Evolutionary conservation across 2,797 vertebrate genomes (phyloP), one percentile per base, ranked within the genome.

Genomic region (Hypotaenidia okinawae): DNA sequence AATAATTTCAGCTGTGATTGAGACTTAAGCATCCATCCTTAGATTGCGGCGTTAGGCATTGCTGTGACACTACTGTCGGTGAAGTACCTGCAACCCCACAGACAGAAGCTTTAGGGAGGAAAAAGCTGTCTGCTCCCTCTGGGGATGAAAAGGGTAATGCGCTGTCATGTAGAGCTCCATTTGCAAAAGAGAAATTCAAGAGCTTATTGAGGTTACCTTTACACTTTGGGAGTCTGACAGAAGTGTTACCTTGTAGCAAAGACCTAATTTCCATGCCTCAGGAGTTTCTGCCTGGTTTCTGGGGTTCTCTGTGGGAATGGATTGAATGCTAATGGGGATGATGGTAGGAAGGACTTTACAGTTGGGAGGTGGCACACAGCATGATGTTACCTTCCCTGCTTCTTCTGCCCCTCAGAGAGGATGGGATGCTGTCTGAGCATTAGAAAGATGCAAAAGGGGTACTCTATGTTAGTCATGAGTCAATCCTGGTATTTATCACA

Each of bases 41-140:
- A 52, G 28, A 16, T 6, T 61, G 33, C 16, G n/a, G 7, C 22
- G 9, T 82, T 64, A 58, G 30, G 5, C 12, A 39, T 57, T 90
- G 35, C 39, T 63, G 5, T 39, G 35, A 28, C 21, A 10, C 43
- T 62, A 24, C 43, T 78, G 15, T 58, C 59, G 43, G 17, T 35
- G 62, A 69, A 47, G 11, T 18, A 67, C 19, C 30, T 52, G 28
- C 0, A 3, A 24, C 13, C 3, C 10, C 9, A 45, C 1, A 5
- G 9, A 33, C 45, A 72, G 77, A 73, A 37, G 25, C 70, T 81
- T 81, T 72, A 32, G 23, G 14, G 10, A 37, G 13, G 27, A 33
- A 94, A 58, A 83, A 70, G 4, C 5, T 51, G 8, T 80, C 21
- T 70, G 5, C 49, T 87, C 9, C 27, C 9, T 68, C 30, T 81